Evolutionary conservation across 2,888 invertebrate species (phyloP).

Genomic region (Xanthostigma xanthostigma): DNA sequence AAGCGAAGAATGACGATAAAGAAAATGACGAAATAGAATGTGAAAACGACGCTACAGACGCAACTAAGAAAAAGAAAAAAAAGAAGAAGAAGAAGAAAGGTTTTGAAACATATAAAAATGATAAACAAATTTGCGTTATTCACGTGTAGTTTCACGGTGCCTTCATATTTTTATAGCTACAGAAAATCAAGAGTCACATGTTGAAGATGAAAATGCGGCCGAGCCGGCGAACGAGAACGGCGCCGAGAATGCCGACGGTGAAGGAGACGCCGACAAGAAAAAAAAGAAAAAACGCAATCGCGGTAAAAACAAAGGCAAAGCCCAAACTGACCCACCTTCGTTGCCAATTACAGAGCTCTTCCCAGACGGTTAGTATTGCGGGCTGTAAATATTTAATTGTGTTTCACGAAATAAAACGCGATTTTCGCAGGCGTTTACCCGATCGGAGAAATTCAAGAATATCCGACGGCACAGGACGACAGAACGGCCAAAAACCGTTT

Average conservation of each 20-base stretch:
- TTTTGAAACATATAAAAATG: conserved; percentile 17
- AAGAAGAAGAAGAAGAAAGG: conserved; percentile 24
- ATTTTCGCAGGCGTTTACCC: conserved; percentile 52
- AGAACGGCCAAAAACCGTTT: conserved; percentile 77
- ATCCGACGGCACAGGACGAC: conserved; percentile 61
- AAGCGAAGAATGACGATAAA: background rate
- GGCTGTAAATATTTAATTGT: no score
- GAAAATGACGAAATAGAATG: background rate
- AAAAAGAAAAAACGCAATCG: conserved; percentile 50
- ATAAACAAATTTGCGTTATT: conserved; percentile 9
- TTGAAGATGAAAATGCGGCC: conserved; percentile 18
- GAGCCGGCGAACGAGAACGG: conserved; percentile 21
- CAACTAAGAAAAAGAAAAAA: conserved; percentile 29
- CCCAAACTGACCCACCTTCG: conserved; percentile 74
- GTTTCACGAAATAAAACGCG: no score
- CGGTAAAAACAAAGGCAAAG: conserved; percentile 31
- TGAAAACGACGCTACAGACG: conserved; percentile 14
- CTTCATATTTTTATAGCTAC: background rate
- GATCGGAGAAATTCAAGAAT: conserved; percentile 77
- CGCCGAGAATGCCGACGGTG: conserved; percentile 31
- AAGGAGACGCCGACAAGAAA: conserved; percentile 43
- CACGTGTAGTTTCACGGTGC: no score
- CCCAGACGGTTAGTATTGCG: conserved; percentile 46
- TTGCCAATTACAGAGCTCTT: conserved; percentile 74
- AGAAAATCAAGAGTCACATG: conserved; percentile 13